Evolutionary conservation across 2,888 invertebrate genomes (phyloP), one percentile per base, ranked within the genome.

Genomic region (Drosophila melanocephala): DNA sequence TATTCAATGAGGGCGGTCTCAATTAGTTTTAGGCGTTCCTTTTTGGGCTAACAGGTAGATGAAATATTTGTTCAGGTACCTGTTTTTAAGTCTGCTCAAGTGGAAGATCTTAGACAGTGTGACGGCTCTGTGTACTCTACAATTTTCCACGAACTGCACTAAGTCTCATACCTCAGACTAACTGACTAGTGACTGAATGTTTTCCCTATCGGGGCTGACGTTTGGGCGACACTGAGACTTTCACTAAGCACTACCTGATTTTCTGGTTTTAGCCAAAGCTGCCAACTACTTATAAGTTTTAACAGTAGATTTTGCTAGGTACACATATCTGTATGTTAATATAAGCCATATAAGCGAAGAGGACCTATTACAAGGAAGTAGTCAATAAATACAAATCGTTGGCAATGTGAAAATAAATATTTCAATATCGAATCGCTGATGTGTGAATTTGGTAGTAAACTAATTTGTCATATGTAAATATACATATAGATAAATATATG

Each of bases 1-100:
- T 86, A 87, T 89, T 87, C 91, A 88, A 84, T 89, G 86, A 91
- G 90, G 91, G 89, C 90, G 89, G 89, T 91, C 91, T 91, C 89
- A 90, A 91, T 89, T 89, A 91, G 91, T 88, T 89, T 89, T 88
- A 81, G 91, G 75, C 80, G 66, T 79, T 81, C 66, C 76, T 28
- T 77, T 57, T 63, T 64, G 50, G 33, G 42, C 53, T 30, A 75
- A 75, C 87, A 80, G 86, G 86, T 88, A 89, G 74, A 66, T 52
- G 32, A 50, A 60, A 72, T 68, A 68, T 63, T 65, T 67, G 62
- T 67, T 56, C 55, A 61, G 56, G 85, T 89, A 87, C 86, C 86
- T 87, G 88, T 73, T 79, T 70, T 74, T 60, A 69, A 33, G 76
- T 47, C 52, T 62, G 71, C n/a, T 84, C 88, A 73, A 87, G 85